These are phyloP conservation scores for Synchiropus splendidus DNA, from an alignment of 2,113 vertebrate genomes.

Conservation along the genomic window DNA sequence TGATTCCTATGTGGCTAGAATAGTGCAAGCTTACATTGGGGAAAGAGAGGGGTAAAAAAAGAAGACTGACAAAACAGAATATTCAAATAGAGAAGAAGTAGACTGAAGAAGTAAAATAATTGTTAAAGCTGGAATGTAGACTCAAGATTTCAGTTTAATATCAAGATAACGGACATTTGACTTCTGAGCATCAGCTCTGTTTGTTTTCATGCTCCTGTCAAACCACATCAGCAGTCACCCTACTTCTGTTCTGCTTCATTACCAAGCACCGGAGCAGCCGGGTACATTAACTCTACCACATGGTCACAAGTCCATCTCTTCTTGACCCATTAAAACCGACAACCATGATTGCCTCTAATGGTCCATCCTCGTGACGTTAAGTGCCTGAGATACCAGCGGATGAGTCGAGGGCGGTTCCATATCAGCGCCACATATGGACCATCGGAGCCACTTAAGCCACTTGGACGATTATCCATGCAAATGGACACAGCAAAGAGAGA, in stretches of 20 bases:
- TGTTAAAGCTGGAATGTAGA: too few species aligned
- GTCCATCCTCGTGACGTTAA: slow-evolving; percentile 31
- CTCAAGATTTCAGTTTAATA: too few species aligned
- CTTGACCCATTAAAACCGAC: slow-evolving; percentile 43
- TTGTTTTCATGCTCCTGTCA: slow-evolving; percentile 1
- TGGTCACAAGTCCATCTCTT: slow-evolving; percentile 33
- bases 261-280: slow-evolving; percentile 24
- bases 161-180: too few species aligned
- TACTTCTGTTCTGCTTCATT: slow-evolving; percentile 42
- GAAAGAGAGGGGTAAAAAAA: too few species aligned
- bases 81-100: too few species aligned
- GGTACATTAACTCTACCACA: slow-evolving; percentile 37
- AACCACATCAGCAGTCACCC: slow-evolving; percentile 23
- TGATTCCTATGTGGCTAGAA: too few species aligned
- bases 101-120: too few species aligned
- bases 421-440: slow-evolving; percentile 31
- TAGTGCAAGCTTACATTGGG: too few species aligned
- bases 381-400: slow-evolving; percentile 37
- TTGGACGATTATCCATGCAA: slow-evolving; percentile 31
- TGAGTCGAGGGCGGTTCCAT: slow-evolving; percentile 15
- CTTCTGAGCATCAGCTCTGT: slow-evolving; percentile 29
- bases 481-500: slow-evolving; percentile 22
- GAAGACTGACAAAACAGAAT: too few species aligned
- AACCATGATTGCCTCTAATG: slow-evolving; percentile 52
- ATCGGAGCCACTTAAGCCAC: slow-evolving; percentile 10